phyloP scores from a whole-genome alignment of 2,113 vertebrate genomes.

The Nycticryphes semicollaris region DNA sequence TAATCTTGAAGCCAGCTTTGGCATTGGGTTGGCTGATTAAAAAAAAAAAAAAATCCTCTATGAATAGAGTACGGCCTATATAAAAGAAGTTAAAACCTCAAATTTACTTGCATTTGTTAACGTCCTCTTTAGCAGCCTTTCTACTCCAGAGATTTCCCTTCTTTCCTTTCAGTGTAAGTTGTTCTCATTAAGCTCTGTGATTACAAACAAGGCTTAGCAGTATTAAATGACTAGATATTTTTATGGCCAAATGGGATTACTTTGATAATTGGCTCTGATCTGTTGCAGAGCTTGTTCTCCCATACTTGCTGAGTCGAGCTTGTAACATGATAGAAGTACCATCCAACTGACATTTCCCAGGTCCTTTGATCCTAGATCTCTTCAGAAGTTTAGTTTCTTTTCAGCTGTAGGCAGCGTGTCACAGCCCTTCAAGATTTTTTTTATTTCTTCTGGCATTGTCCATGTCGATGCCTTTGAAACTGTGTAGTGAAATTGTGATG shows the following conservation, averaged over 20 bases:
- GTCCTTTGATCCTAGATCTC: neutral
- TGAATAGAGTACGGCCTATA: neutral
- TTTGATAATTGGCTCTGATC: conserved; percentile 61
- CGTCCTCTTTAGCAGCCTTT: conserved; percentile 6
- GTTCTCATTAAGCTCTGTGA: conserved; percentile 60
- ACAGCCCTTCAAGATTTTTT: neutral
- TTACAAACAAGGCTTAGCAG: conserved; percentile 63
- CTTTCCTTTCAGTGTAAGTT: conserved; percentile 34
- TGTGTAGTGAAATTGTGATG: neutral
- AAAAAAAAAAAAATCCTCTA: neutral
- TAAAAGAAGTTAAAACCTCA: conserved; percentile 45
- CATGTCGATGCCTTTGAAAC: neutral
- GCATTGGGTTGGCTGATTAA: neutral
- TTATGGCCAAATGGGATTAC: conserved; percentile 61
- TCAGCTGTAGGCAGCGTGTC: neutral
- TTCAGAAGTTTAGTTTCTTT: neutral
- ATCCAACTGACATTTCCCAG: neutral
- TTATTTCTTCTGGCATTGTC: neutral
- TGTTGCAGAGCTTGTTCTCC: conserved; percentile 22
- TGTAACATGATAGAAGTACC: neutral
- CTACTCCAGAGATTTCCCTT: conserved; percentile 43
- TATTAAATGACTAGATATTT: conserved; percentile 58
- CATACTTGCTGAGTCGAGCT: neutral
- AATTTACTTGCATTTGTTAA: conserved; percentile 45
- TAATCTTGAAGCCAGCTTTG: neutral